Base-by-base conservation (phyloP, 2,113 vertebrate genomes). In the Amia ocellicauda region DNA sequence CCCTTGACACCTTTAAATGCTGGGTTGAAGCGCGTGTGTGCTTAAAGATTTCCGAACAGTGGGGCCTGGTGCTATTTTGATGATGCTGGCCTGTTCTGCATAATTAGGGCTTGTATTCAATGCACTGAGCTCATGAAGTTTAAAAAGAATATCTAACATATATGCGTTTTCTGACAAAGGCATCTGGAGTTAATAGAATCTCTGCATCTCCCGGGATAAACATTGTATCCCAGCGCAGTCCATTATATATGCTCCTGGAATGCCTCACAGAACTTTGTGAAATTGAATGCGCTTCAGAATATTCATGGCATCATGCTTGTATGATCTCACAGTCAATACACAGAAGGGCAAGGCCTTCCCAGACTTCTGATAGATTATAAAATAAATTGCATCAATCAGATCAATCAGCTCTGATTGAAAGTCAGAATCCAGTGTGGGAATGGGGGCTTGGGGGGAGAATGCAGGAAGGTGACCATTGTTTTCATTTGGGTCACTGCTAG, bases 81-180 rank as follows among this genome's bases (percentile, higher is more conserved):
- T 75, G 71, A 80, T 73, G 78, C 69, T 64, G 51, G 63, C 68
- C 74, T 76, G 73, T 71, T 80, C 70, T 59, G 69, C 77, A 76
- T 86, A 86, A 86, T 87, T 86, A 19, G 45, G 81, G 74, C 76
- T 72, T 75, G 68, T 72, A 77, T 78, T 17, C 72, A 79, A 69
- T 71, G 61, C 81, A 84, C 78, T 71, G 74, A 72, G 71, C 86
- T 85, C 84, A 86, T 82, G 68, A 77, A 84, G 82, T 86, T 88
- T 80, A 88, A 87, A 87, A 81, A 78, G 83, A 84, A 87, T 88
- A 81, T 77, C 70, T 82, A 78, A 87, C 77, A 75, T 73, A 74
- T 80, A 73, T 76, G 76, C 57, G 65, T 74, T 83, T 82, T 80
- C n/a, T 83, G 78, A 85, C 80, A 86, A 84, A 83, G 78, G 72